phyloP scores from a whole-genome alignment of 2,888 invertebrate genomes.

The Drosophila hamatofila region DNA sequence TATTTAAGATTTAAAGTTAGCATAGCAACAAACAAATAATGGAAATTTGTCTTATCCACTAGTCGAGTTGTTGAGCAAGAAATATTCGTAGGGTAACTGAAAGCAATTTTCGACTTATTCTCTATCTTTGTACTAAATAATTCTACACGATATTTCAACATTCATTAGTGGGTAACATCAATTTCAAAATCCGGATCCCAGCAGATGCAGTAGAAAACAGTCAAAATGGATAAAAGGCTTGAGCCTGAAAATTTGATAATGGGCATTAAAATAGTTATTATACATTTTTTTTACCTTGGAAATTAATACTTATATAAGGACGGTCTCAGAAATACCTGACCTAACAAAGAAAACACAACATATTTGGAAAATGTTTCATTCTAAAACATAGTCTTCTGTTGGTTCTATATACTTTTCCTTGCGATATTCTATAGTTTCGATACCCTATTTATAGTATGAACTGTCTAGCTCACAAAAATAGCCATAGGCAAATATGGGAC shows the following conservation, averaged over 20 bases:
- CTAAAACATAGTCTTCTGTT: too few relatives aligned
- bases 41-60: neutral
- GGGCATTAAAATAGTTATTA: constrained; percentile 14
- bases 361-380: too few relatives aligned
- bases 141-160: neutral
- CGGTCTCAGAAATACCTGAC: too few relatives aligned
- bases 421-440: too few relatives aligned
- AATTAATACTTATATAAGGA: neutral
- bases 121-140: neutral
- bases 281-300: neutral
- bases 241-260: constrained; percentile 3
- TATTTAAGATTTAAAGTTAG: too few relatives aligned
- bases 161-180: constrained; percentile 3
- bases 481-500: too few relatives aligned
- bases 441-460: too few relatives aligned
- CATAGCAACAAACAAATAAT: too few relatives aligned
- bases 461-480: too few relatives aligned
- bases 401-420: too few relatives aligned
- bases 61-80: neutral
- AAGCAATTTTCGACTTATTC: neutral
- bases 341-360: too few relatives aligned
- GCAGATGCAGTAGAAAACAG: constrained; percentile 2
- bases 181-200: constrained; percentile 22
- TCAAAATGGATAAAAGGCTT: neutral
- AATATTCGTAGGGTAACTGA: neutral